Percentiles rank a stretch among this genome's conserved stretches.
Evolutionary conservation across 2,888 invertebrate genomes (phyloP).

Genomic region (Pterostichus madidus): DNA sequence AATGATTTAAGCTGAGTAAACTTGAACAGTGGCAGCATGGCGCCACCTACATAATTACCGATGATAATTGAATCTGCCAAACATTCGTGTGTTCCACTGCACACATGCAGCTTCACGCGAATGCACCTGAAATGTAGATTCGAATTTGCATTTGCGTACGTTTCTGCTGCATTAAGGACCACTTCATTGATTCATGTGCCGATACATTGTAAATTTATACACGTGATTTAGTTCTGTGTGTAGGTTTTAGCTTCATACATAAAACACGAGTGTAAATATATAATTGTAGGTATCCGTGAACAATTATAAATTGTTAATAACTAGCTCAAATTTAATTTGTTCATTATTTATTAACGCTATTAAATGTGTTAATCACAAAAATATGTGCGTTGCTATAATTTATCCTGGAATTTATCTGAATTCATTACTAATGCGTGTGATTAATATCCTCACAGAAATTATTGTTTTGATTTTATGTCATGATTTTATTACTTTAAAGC

Average conservation of each 20-base stretch:
- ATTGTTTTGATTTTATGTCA: neutral
- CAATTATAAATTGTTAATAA: neutral
- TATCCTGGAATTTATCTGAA: constrained; percentile 8
- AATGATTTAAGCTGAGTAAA: constrained; percentile 62
- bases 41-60: constrained; percentile 59
- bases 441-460: neutral
- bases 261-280: neutral
- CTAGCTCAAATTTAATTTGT: constrained; percentile 7
- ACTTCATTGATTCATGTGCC: constrained; percentile 36
- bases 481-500: neutral
- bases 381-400: no score
- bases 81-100: constrained; percentile 18
- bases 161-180: constrained; percentile 46
- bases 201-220: constrained; percentile 50
- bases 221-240: constrained; percentile 38
- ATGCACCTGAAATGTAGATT: constrained; percentile 36
- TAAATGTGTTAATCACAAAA: neutral
- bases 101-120: constrained; percentile 40
- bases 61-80: constrained; percentile 60
- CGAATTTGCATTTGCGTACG: constrained; percentile 49
- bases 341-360: constrained; percentile 4
- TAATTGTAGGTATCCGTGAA: neutral
- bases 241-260: neutral
- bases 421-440: neutral
- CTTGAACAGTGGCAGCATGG: constrained; percentile 50